Conservation (phyloP, 2,797 vertebrate genomes). For the Argyrosomus regius region DNA sequence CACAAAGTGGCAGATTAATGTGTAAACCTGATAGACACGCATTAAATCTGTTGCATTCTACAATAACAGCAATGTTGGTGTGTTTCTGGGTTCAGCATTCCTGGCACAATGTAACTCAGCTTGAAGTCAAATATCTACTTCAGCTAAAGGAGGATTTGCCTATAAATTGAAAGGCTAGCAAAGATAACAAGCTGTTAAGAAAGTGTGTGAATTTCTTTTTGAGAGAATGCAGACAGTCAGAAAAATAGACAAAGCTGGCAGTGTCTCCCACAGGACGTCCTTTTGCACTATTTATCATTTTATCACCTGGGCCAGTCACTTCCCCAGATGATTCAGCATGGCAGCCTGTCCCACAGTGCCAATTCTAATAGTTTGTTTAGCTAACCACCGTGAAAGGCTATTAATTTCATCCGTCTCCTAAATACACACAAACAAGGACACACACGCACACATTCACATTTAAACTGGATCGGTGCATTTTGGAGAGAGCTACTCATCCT, state of each 20-base stretch:
- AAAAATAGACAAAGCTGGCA: slow-evolving; percentile 41
- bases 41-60: neutral
- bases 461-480: slow-evolving; percentile 50
- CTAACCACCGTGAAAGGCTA: slow-evolving; percentile 69
- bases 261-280: slow-evolving; percentile 53
- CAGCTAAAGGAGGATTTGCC: slow-evolving; percentile 3
- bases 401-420: slow-evolving; percentile 65
- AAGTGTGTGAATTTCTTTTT: slow-evolving; percentile 18
- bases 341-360: slow-evolving; percentile 55
- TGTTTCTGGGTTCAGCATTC: neutral
- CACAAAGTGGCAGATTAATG: neutral
- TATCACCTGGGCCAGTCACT: slow-evolving; percentile 56
- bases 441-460: neutral
- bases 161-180: slow-evolving; percentile 25
- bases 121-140: slow-evolving; percentile 18
- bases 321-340: slow-evolving; percentile 62
- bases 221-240: slow-evolving; percentile 20
- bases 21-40: neutral
- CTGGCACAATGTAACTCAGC: neutral
- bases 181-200: slow-evolving; percentile 34
- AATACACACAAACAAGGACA: slow-evolving; percentile 32
- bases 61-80: neutral
- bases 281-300: slow-evolving; percentile 51
- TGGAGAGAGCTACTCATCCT: slow-evolving; percentile 50
- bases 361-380: slow-evolving; percentile 71